Base-by-base conservation (phyloP, 2,797 vertebrate genomes). In the Gobio occitaniae region DNA sequence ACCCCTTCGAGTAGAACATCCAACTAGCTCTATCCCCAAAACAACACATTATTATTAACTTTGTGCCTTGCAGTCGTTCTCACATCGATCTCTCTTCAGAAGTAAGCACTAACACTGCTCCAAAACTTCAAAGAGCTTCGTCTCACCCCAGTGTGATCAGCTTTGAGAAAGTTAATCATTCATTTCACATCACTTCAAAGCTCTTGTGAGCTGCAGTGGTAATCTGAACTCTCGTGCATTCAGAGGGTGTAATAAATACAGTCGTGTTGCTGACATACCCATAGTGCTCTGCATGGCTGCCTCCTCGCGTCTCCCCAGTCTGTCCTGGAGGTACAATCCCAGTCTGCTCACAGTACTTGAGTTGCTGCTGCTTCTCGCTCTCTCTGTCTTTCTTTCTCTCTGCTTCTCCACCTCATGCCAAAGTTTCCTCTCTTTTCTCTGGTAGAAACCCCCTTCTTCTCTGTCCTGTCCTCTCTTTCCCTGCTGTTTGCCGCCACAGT, bases 281-380 rank as follows among this genome's bases (percentile, higher is more conserved):
- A 87, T 88, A 90, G 89, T 93, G 89, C 86, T 92, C 93, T 92
- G 91, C 95, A 96, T 96, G 79, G 91, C 90, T 93, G 93, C 92
- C 86, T 93, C 90, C 92, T 94, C 89, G 89, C 91, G 72, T 87
- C 52, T 88, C 79, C 88, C 86, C 86, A 1, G 83, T 91, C 81
- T 90, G 88, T 89, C 81, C 90, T 88, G 86, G 32, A 86, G 86
- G 81, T 81, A 89, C 85, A 85, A 84, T 88, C 85, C 90, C 63
- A 79, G 69, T 63, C 77, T 66, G 77, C 32, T 88, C 61, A 76
- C 75, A 72, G 54, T 74, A 69, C 44, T 69, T 69, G 16, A 36
- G 77, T 6, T 65, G 70, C 80, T 65, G 25, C 21, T 54, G 32
- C n/a, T 54, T 72, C 61, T n/a, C 78, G 52, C 56, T 68, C 63